A percentile compares a stretch with the other conserved stretches of the same genome.
Conservation (phyloP, 1,140 invertebrate species). For the Schmidtea mediterranea region DNA sequence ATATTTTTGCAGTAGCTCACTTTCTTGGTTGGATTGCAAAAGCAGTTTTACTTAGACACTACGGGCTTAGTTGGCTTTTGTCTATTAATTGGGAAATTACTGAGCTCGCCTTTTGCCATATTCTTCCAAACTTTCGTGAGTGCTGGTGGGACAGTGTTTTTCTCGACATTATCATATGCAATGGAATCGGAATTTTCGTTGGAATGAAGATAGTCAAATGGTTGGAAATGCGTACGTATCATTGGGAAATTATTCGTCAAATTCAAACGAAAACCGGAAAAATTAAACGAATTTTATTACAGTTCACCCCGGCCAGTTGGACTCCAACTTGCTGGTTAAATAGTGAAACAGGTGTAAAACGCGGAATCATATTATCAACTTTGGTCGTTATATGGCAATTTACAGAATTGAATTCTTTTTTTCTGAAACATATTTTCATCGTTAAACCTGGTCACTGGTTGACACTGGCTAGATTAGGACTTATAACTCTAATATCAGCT, state of each 20-base stretch:
- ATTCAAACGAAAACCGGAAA: constrained; percentile 82
- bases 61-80: constrained; percentile 85
- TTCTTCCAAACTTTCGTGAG: constrained; percentile 84
- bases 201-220: constrained; percentile 58
- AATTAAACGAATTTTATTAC: constrained; percentile 71
- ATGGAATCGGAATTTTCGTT: constrained; percentile 81
- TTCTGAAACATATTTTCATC: constrained; percentile 92
- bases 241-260: constrained; percentile 88
- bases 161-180: constrained; percentile 75
- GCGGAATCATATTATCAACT: constrained; percentile 66
- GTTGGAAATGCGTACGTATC: constrained; percentile 81
- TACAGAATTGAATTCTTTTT: constrained; percentile 91
- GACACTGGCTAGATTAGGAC: constrained; percentile 52
- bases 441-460: constrained; percentile 76
- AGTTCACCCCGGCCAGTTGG: constrained; percentile 91
- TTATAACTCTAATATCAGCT: constrained; percentile 76
- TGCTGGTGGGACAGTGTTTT: constrained; percentile 98
- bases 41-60: constrained; percentile 72
- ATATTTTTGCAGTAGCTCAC: constrained; percentile 86
- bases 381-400: constrained; percentile 82
- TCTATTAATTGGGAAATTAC: constrained; percentile 96
- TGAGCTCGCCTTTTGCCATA: constrained; percentile 77
- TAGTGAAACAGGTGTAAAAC: constrained; percentile 71
- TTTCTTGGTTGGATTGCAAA: constrained; percentile 91
- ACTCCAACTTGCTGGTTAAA: constrained; percentile 78